Percentiles rank a stretch among this genome's conserved stretches.
These are phyloP conservation scores for Physocephala rufipes DNA, from an alignment of 2,888 invertebrate species.

Conservation along the genomic window DNA sequence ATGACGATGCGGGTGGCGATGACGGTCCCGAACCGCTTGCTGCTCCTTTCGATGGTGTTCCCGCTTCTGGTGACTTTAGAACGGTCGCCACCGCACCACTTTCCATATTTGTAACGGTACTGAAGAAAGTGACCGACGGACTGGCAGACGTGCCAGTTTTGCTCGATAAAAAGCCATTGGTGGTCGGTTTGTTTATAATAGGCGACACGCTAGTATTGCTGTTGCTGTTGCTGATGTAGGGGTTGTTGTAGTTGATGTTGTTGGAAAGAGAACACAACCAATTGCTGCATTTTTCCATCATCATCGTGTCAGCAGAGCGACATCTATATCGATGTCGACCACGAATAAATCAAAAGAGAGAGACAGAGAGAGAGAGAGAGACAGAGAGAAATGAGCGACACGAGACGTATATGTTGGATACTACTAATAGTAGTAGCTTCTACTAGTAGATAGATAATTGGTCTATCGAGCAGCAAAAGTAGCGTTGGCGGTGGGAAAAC, in stretches of 20 bases:
- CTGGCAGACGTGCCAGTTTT: constrained; percentile 1
- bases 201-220: constrained; percentile 50
- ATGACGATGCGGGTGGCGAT: constrained; percentile 33
- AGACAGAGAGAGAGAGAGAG: not conserved
- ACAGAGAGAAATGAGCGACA: not conserved
- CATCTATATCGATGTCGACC: not conserved
- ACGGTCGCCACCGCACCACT: constrained; percentile 22
- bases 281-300: constrained; percentile 65
- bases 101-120: constrained; percentile 28
- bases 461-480: not conserved
- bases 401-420: not conserved
- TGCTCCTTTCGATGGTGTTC: not conserved
- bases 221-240: constrained; percentile 47
- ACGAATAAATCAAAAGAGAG: not conserved
- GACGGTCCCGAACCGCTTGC: constrained; percentile 13
- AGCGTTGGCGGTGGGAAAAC: not conserved
- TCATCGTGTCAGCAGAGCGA: constrained; percentile 27
- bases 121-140: constrained; percentile 27
- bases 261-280: constrained; percentile 65
- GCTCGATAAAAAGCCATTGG: constrained; percentile 3
- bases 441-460: not conserved
- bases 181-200: constrained; percentile 47
- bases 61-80: constrained; percentile 6
- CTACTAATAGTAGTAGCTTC: too few species aligned
- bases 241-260: constrained; percentile 53